Evolutionary conservation across 1,140 invertebrate genomes (phyloP), one percentile per base, ranked within the genome.

Genomic region (Trichonephila clavipes): DNA sequence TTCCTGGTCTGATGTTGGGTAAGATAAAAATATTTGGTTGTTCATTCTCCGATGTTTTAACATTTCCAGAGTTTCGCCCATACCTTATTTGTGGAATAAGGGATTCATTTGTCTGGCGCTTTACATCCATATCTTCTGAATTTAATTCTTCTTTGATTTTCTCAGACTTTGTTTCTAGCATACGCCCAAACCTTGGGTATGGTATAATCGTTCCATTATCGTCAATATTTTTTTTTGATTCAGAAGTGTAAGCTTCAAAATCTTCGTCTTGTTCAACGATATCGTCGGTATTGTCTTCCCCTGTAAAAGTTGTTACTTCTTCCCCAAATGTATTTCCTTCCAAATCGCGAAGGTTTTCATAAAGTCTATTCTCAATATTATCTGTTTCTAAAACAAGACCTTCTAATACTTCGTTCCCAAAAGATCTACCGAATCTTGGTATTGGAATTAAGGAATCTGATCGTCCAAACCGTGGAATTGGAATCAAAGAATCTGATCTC

Each of bases 61-160:
- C 7, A 6, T 69, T 61, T 82, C 21, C 51, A 34, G 28, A 40
- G 19, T 44, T 58, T 24, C 91, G 64, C 77, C 91, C 91, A 77
- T 87, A 87, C n/a, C 91, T 24, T 21, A 92, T 92, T 59, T 92
- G 91, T 2, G 91, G 91, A 59, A 92, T 86, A 21, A 92, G 58
- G 6, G 81, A 92, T 21, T 85, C 77, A 24, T 77, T 89, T 40
- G 89, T 51, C 59, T 61, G 40, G 0, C 89, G 51, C 61, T 62
- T 90, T 16, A 40, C 4, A 34, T 81, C 59, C 19, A 21, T 58
- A 24, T n/a, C 16, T 28, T 5, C 34, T 24, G 28, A 89, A 58
- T 72, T 28, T 28, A 51, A 69, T 16, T 40, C 24, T 4, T 44
- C n/a, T 81, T 90, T n/a, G 1, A 59, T 24, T 69, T n/a, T 28